Base-by-base conservation (phyloP, 2,113 vertebrate species). In the Gallinago media region DNA sequence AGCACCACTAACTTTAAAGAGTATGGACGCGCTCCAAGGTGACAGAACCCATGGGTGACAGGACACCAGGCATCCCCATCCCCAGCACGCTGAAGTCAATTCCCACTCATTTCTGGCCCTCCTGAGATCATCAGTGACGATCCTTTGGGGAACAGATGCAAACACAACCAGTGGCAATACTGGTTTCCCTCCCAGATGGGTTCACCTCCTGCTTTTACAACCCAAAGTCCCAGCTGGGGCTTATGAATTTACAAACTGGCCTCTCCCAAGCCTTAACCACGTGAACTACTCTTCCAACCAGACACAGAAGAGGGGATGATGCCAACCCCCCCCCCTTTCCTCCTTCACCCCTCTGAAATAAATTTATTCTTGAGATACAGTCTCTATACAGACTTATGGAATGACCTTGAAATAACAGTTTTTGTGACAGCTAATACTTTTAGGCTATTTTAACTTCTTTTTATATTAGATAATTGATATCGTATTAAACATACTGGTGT, bases 41-140 rank as follows among this genome's bases (percentile, higher is more conserved):
- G 42, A 18, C 50, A 8, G 26, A 1, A 1, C 7, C 34, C 36
- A 21, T 0, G 0, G 10, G 15, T 55, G 6, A 11, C 12, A 36
- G 66, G 25, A 70, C 65, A 73, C 16, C 21, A 31, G n/a, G 21
- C 5, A 32, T 7, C 36, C 36, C 42, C 32, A 11, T 46, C 66
- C 81, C 58, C 36, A 11, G 25, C 29, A 49, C 1, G 1, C 23
- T 40, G 25, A 11, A 27, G 32, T 50, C 52, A 40, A 13, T 18
- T 50, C 49, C 29, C 76, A 47, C 66, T 32, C 29, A 36, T 19
- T 82, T 50, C 42, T 52, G 47, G 49, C 31, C 20, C 46, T 77
- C 42, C 52, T 3, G 27, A 18, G n/a, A 21, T 32, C 65, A 18
- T 52, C 71, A 68, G 21, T 0, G 1, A 77, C 20, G 23, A 22